Percentiles rank a stretch among this genome's conserved stretches.
Evolutionary conservation across 2,797 vertebrate genomes (phyloP).

Genomic region (Chelidonichthys spinosus): DNA sequence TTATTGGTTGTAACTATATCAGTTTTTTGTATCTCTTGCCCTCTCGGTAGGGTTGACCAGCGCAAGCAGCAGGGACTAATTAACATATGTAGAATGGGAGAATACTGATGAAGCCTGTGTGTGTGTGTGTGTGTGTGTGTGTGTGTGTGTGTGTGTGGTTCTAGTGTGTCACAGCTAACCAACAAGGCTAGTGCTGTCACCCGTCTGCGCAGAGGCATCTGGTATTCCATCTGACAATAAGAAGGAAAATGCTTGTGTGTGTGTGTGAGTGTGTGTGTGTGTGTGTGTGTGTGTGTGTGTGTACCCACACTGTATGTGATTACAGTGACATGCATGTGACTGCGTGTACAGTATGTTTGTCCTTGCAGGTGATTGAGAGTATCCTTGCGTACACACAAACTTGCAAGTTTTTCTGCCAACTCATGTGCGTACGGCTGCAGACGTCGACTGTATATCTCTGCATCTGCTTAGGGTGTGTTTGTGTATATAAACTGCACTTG

Average conservation of each 20-base stretch:
- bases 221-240: conserved; percentile 72
- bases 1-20: conserved; percentile 23
- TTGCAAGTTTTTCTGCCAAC: conserved; percentile 17
- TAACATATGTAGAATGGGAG: conserved; percentile 53
- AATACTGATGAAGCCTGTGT: conserved; percentile 44
- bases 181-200: conserved; percentile 58
- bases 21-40: conserved; percentile 16
- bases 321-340: conserved; percentile 12
- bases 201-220: conserved; percentile 66
- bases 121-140: conserved; percentile 35
- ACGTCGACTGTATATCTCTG: conserved; percentile 3
- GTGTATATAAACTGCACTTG: background rate
- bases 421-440: background rate
- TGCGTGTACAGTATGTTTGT: conserved; percentile 14
- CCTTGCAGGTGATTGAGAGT: background rate
- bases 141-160: conserved; percentile 21
- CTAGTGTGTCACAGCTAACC: conserved; percentile 61
- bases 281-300: background rate
- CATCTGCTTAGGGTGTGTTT: conserved; percentile 17
- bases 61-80: conserved; percentile 47
- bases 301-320: conserved; percentile 17
- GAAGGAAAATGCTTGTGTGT: conserved; percentile 19
- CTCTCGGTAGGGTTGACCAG: conserved; percentile 23
- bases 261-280: conserved; percentile 12
- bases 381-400: conserved; percentile 20